Percentiles rank a stretch among this genome's conserved stretches.
These are phyloP conservation scores for Caradrina kadenii DNA, from an alignment of 2,888 invertebrate species.

Conservation along the genomic window DNA sequence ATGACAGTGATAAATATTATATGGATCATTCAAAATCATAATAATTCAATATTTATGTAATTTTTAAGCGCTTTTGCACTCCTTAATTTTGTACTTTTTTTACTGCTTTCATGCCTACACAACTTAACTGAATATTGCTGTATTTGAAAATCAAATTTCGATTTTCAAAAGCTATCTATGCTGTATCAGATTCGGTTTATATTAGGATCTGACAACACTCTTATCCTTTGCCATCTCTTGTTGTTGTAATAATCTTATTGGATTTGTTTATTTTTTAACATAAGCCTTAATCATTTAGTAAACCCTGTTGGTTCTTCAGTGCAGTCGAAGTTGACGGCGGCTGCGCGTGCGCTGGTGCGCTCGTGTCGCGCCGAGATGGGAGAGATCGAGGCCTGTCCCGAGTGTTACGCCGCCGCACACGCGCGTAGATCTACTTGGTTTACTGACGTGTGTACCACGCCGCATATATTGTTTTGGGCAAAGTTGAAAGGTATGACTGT, in stretches of 20 bases:
- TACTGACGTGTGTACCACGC: constrained; percentile 96
- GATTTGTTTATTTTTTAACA: background rate
- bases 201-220: too few species aligned
- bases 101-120: background rate
- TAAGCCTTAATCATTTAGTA: constrained; percentile 40
- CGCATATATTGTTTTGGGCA: constrained; percentile 98
- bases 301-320: constrained; percentile 83
- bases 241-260: too few species aligned
- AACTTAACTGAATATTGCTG: background rate
- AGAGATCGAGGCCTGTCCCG: constrained; percentile 98
- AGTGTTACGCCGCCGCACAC: constrained; percentile 97
- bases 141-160: too few species aligned
- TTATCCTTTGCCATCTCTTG: too few species aligned
- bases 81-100: too few species aligned
- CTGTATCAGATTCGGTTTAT: background rate
- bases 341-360: constrained; percentile 95
- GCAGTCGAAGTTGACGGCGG: constrained; percentile 94
- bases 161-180: too few species aligned
- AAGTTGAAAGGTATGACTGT: constrained; percentile 94
- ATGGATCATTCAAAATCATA: background rate
- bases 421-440: constrained; percentile 96
- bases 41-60: background rate
- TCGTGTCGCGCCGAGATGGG: constrained; percentile 96
- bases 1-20: constrained; percentile 36
- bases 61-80: background rate